Conservation (phyloP, 2,888 invertebrate genomes). For the Idaea aversata region DNA sequence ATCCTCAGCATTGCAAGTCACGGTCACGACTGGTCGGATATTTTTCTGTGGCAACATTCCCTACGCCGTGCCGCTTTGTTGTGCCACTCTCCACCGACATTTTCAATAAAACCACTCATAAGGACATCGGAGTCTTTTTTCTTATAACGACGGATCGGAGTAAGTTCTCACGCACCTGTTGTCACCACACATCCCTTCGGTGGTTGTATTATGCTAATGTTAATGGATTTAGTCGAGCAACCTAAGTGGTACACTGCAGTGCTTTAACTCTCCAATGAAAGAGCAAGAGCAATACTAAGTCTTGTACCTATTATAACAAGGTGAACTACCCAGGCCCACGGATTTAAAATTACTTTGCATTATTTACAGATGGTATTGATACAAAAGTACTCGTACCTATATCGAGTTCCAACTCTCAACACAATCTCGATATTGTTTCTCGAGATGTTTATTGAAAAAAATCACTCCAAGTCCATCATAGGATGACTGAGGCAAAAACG, state of each 20-base stretch:
- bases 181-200: not conserved
- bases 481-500: not conserved
- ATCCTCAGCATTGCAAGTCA: conserved; percentile 76
- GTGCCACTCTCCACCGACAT: conserved; percentile 60
- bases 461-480: not conserved
- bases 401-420: not conserved
- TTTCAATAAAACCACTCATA: conserved; percentile 70
- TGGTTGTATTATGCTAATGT: conserved; percentile 2
- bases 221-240: not conserved
- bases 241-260: not conserved
- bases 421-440: not conserved
- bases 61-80: conserved; percentile 62
- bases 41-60: conserved; percentile 62
- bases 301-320: too few species aligned
- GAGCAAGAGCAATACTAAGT: not conserved
- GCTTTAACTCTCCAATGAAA: not conserved
- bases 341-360: too few species aligned
- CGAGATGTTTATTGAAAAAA: not conserved
- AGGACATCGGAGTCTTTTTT: conserved; percentile 62
- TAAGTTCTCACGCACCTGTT: conserved; percentile 75
- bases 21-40: conserved; percentile 57
- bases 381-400: not conserved
- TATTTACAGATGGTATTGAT: not conserved
- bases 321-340: too few species aligned
- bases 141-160: conserved; percentile 42